Evolutionary conservation across 2,888 invertebrate genomes (phyloP).

Genomic region (Mesochorus sp.): DNA sequence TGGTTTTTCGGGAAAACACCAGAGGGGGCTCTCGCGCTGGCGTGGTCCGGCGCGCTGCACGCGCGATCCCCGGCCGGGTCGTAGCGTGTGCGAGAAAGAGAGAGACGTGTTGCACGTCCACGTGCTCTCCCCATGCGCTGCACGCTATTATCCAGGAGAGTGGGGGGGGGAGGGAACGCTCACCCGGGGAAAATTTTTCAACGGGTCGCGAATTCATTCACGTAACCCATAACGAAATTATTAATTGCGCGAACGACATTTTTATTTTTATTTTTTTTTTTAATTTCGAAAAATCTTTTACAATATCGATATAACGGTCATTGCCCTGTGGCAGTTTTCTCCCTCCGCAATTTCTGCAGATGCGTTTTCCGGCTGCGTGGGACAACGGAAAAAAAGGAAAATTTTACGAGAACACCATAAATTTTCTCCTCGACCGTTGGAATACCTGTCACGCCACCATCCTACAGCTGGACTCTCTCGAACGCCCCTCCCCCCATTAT

Average conservation of each 20-base stretch:
- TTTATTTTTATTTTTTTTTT: not conserved
- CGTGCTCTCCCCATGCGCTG: constrained; percentile 44
- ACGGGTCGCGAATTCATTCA: not conserved
- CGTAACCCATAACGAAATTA: too few relatives aligned
- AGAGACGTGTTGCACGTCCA: constrained; percentile 60
- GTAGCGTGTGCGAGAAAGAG: constrained; percentile 58
- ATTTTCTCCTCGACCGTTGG: too few relatives aligned
- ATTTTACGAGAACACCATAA: too few relatives aligned
- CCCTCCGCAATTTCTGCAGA: too few relatives aligned
- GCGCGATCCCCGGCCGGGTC: constrained; percentile 64
- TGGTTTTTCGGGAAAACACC: constrained; percentile 4
- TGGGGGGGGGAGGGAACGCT: not conserved
- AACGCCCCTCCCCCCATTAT: not conserved
- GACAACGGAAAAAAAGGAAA: too few relatives aligned
- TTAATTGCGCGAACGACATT: not conserved
- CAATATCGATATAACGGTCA: too few relatives aligned
- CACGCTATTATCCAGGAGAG: not conserved
- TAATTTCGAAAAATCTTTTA: too few relatives aligned
- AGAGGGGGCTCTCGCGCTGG: constrained; percentile 52
- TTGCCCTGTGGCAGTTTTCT: too few relatives aligned
- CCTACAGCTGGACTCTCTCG: constrained; percentile 5
- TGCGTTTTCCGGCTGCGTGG: too few relatives aligned
- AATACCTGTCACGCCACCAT: not conserved
- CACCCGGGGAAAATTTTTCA: not conserved
- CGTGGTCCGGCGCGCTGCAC: constrained; percentile 68